phyloP scores from a whole-genome alignment of 2,888 invertebrate species.

The Macrosiphum euphorbiae region DNA sequence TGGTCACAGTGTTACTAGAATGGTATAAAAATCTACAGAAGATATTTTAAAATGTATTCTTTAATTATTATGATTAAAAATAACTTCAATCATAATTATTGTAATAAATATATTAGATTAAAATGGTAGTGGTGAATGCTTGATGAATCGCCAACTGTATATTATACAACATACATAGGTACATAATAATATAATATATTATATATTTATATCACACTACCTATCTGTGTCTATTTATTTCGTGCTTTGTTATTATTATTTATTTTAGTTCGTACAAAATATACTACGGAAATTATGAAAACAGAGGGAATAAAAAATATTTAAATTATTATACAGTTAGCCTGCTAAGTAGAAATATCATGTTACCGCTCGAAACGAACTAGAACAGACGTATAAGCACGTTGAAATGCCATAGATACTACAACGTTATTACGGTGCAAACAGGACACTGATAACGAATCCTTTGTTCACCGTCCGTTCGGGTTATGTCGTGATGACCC shows the following conservation, averaged over 20 bases:
- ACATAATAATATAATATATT: not conserved
- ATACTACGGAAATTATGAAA: not conserved
- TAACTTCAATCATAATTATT: not conserved
- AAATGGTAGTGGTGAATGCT: not conserved
- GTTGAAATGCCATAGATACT: conserved; percentile 34
- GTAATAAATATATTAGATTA: not conserved
- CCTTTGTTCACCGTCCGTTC: not conserved
- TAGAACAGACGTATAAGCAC: conserved; percentile 2
- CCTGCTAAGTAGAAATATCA: not conserved
- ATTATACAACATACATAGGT: not conserved
- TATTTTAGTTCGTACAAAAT: not conserved
- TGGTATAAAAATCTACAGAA: too few species aligned
- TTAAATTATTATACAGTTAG: not conserved
- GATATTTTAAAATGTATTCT: too few species aligned
- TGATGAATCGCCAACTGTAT: not conserved
- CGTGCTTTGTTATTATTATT: not conserved
- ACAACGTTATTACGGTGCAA: not conserved
- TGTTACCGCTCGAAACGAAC: conserved; percentile 8
- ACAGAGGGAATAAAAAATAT: not conserved
- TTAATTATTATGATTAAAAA: too few species aligned
- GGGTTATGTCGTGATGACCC: not conserved
- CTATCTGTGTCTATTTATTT: not conserved
- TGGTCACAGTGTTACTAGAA: too few species aligned
- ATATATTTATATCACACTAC: not conserved
- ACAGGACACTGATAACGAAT: conserved; percentile 3